Evolutionary conservation across 37 sponge, comb jelly and placozoan genomes (phyloP).

Genomic region (Theonella swinhoei): DNA sequence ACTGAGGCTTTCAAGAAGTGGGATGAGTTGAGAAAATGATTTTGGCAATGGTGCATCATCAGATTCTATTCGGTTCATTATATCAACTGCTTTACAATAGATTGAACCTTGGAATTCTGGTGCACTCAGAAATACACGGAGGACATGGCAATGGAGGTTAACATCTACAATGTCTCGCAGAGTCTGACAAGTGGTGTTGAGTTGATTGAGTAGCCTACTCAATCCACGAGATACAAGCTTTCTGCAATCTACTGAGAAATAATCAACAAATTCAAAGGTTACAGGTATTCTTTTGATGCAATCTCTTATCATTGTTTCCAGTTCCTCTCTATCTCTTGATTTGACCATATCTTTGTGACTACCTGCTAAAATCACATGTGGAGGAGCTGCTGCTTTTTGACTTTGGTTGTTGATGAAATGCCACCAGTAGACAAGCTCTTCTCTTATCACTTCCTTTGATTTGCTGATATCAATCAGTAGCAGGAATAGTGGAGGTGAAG

Average conservation of each 20-base stretch:
- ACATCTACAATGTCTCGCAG: background rate
- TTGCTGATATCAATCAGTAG: slow-evolving; percentile 23
- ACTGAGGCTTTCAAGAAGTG: background rate
- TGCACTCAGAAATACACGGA: slow-evolving; percentile 12
- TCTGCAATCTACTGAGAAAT: background rate
- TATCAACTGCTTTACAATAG: background rate
- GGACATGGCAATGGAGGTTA: slow-evolving; percentile 6
- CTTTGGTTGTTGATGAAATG: slow-evolving; percentile 6
- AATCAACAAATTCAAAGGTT: slow-evolving; percentile 2
- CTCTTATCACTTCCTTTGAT: slow-evolving; percentile 13
- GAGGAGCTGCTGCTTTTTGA: background rate
- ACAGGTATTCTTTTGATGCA: background rate
- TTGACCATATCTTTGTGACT: slow-evolving; percentile 15
- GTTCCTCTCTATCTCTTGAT: no score
- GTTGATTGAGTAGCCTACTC: background rate
- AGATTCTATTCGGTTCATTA: background rate
- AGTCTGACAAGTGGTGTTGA: background rate
- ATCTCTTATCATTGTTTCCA: background rate
- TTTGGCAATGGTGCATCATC: background rate
- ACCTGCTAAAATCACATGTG: slow-evolving; percentile 43
- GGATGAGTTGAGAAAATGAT: background rate
- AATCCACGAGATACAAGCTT: background rate
- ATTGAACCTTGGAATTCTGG: background rate
- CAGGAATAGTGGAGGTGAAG: slow-evolving; percentile 21
- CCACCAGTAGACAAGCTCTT: slow-evolving; percentile 30